These are phyloP conservation scores for Aphelocoma californica DNA, from an alignment of 2,797 vertebrate species.

Conservation along the genomic window DNA sequence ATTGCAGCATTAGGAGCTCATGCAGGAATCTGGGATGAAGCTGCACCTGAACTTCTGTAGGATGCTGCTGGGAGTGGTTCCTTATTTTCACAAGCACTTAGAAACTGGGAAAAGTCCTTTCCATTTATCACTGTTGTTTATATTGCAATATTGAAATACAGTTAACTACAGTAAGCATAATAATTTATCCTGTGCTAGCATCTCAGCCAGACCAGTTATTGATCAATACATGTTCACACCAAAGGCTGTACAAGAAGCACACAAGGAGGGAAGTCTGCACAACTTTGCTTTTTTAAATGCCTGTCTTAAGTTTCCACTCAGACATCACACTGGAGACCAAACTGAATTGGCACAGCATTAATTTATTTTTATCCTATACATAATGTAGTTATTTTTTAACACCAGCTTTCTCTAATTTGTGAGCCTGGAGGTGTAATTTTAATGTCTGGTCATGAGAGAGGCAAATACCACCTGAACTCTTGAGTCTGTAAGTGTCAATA, in stretches of 20 bases:
- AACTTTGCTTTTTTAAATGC: background rate
- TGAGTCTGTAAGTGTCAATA: background rate
- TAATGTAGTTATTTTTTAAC: background rate
- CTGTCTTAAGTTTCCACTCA: background rate
- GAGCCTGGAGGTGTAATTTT: background rate
- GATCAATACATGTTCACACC: background rate
- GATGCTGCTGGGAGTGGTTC: background rate
- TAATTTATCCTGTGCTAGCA: background rate
- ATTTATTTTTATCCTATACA: background rate
- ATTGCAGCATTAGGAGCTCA: background rate
- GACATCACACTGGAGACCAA: background rate
- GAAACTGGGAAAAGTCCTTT: background rate
- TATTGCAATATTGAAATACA: background rate
- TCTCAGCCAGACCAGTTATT: background rate
- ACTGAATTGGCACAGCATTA: background rate
- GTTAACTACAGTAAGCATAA: background rate
- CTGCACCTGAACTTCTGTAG: background rate
- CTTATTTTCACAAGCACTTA: background rate
- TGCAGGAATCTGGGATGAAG: background rate
- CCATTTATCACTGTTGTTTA: background rate
- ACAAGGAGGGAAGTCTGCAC: background rate
- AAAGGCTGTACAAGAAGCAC: background rate
- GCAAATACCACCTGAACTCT: background rate
- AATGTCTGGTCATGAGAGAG: background rate
- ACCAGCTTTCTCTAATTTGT: background rate